Conservation (phyloP, 2,113 vertebrate species). For the Nansenia antarctica region DNA sequence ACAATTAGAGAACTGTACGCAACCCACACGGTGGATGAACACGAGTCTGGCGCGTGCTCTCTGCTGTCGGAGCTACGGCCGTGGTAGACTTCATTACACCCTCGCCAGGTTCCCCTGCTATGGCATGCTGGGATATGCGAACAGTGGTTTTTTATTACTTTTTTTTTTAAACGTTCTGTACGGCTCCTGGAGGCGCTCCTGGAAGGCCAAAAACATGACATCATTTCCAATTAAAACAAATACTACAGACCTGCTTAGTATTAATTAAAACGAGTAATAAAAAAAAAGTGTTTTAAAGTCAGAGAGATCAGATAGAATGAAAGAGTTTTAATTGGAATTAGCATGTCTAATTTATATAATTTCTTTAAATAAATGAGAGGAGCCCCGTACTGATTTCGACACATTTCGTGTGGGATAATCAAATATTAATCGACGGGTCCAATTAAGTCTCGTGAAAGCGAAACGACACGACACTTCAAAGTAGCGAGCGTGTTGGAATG, state of each 20-base stretch:
- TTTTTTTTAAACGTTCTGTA: constrained; percentile 33
- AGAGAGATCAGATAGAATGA: constrained; percentile 14
- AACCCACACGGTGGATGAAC: constrained; percentile 33
- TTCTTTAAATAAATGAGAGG: constrained; percentile 35
- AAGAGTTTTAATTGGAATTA: constrained; percentile 14
- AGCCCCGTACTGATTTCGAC: constrained; percentile 12
- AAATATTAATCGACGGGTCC: constrained; percentile 34
- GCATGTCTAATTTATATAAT: constrained; percentile 30
- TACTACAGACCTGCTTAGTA: not conserved
- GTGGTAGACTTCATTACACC: constrained; percentile 52
- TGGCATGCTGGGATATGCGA: constrained; percentile 6
- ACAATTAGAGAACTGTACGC: constrained; percentile 64
- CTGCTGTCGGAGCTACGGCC: constrained; percentile 26
- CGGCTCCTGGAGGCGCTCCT: constrained; percentile 19
- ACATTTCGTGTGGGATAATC: constrained; percentile 12
- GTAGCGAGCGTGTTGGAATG: not conserved
- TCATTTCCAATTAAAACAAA: constrained; percentile 27
- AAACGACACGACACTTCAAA: constrained; percentile 13
- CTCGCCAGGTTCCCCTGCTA: constrained; percentile 1
- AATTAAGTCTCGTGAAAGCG: constrained; percentile 19
- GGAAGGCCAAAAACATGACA: constrained; percentile 22
- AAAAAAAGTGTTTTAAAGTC: constrained; percentile 21
- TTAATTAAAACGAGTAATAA: not conserved
- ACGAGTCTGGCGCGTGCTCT: constrained; percentile 35
- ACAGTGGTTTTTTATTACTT: not conserved